Base-by-base conservation (phyloP, 2,888 invertebrate genomes). In the Rhagonycha lutea region DNA sequence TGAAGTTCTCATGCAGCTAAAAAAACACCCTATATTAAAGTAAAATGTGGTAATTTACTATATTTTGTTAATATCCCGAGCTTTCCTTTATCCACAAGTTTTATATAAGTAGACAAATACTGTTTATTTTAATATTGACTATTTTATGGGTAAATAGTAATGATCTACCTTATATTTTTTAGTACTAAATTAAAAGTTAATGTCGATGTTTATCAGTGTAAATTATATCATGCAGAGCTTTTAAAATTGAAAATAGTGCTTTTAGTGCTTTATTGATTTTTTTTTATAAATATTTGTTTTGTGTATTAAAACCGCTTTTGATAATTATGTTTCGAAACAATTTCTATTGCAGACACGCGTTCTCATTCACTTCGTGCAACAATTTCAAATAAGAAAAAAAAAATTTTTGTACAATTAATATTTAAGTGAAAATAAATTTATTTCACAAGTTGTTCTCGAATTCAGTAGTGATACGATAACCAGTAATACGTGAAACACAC, bases 401-500 rank as follows among this genome's bases (percentile, higher is more conserved):
- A 47, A 12, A n/a, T 47, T 47, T 47, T 47, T n/a, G n/a, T 65
- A 18, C 23, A 65, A 65, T 65, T 65, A 65, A 65, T 65, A 65
- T 24, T 65, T 65, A 65, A 23, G n/a, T 26, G 63, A 23, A 65
- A 23, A 23, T 63, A 68, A 76, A 73, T 76, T 76, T 76, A 73
- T 69, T 72, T 69, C 65, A 69, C 73, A 72, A 74, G 67, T 74
- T 68, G 29, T 63, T 74, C 61, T 72, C 26, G 74, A 77, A 77
- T 77, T 77, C 74, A 63, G 70, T 32, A 74, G 69, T 69, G 71
- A 73, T 77, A 77, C 74, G 74, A 77, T 76, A 77, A 72, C 74
- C 74, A 77, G 77, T 77, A 77, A 74, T 77, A 77, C 77, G 77
- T 77, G 77, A 77, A 77, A 74, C 74, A 77, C 74, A 77, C 74